phyloP scores from a whole-genome alignment of 2,888 invertebrate genomes.

The Cheilosia urbana region DNA sequence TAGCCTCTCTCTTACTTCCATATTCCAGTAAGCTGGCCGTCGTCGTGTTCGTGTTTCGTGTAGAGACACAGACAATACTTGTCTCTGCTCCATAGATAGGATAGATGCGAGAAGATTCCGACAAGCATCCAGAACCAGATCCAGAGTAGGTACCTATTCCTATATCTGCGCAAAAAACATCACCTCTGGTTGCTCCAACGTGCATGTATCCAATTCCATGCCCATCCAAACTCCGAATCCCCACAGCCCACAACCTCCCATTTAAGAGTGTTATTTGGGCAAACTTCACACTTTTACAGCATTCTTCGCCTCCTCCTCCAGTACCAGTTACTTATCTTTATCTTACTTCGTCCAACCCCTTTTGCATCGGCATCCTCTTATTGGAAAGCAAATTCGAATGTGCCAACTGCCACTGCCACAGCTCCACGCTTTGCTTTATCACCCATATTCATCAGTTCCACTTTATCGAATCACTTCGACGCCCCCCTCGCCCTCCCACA shows the following conservation, averaged over 20 bases:
- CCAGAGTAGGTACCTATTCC: not conserved
- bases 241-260: too few relatives aligned
- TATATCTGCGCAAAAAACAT: not conserved
- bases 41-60: too few relatives aligned
- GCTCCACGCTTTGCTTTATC: not conserved
- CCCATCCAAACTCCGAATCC: not conserved
- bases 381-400: not conserved
- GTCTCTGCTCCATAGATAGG: too few relatives aligned
- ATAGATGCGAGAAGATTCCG: slow-evolving; percentile 31
- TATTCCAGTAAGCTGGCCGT: slow-evolving; percentile 14
- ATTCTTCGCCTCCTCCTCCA: too few relatives aligned
- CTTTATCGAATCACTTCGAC: slow-evolving; percentile 32
- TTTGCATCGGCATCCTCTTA: not conserved
- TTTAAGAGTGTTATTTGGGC: not conserved
- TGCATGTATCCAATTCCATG: not conserved
- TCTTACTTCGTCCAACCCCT: not conserved
- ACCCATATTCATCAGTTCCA: slow-evolving; percentile 56
- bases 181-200: not conserved
- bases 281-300: too few relatives aligned
- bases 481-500: slow-evolving; percentile 12
- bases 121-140: too few relatives aligned
- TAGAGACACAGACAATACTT: too few relatives aligned
- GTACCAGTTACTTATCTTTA: not conserved
- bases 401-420: too few relatives aligned
- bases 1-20: slow-evolving; percentile 18